Evolutionary conservation across 2,888 invertebrate species (phyloP), one percentile per base, ranked within the genome.

Genomic region (Eupithecia centaureata): DNA sequence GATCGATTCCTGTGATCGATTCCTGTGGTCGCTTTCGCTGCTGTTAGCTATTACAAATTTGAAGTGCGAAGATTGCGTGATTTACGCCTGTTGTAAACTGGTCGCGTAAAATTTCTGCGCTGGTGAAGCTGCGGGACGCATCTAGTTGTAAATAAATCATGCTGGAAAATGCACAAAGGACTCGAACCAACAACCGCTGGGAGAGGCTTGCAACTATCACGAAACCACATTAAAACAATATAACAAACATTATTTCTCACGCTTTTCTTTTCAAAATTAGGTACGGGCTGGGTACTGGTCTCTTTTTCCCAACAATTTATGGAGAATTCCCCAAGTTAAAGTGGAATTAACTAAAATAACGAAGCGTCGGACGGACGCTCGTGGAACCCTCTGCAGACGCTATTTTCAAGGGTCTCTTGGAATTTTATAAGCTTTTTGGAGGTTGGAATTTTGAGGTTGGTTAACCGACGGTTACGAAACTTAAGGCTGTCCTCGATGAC

Each of bases 311-410:
- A 65, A 42, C 35, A 59, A 71, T 70, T 71, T 57, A n/a, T 32
- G 18, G 32, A 57, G 33, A 57, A 32, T 75, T 70, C 42, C 72
- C 27, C 22, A 51, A 63, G 60, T 70, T 67, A 68, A 70, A 76
- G 72, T 64, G 64, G 76, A 75, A 78, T 78, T 74, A 76, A 75
- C 73, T 75, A 70, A 68, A 78, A 75, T 73, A 71, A 70, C 62
- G 67, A 59, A 54, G 35, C 65, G 65, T 22, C 47, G 47, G 47
- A 12, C 18, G 12, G 47, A 47, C 22, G 22, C 30, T 28, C 27
- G 7, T 4, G 38, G 63, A 69, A 69, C 66, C 68, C 69, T 73
- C 68, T 66, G 70, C 67, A 65, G 68, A 61, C 61, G 70, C 62
- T 71, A 76, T 74, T 76, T 73, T 75, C 68, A 59, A 76, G 74